phyloP scores from a whole-genome alignment of 2,888 invertebrate species.

The Amiota minor region DNA sequence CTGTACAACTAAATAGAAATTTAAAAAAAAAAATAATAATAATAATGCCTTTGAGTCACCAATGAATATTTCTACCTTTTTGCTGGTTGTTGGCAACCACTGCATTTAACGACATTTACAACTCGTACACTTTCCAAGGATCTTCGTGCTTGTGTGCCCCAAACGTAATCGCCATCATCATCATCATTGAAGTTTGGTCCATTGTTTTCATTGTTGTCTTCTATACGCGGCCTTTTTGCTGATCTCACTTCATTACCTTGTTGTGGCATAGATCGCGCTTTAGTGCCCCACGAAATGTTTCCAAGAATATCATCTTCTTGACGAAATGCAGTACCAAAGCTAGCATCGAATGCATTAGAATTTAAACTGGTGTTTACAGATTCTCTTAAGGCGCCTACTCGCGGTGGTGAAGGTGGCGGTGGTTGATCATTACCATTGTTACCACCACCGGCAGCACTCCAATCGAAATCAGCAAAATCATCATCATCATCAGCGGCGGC shows the following conservation, averaged over 20 bases:
- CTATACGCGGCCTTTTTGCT: slow-evolving; percentile 28
- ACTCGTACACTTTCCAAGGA: not conserved
- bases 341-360: slow-evolving; percentile 20
- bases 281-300: slow-evolving; percentile 45
- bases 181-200: slow-evolving; percentile 11
- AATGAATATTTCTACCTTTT: slow-evolving; percentile 48
- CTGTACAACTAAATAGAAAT: slow-evolving; percentile 75
- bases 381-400: not conserved
- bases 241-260: not conserved
- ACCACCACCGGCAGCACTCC: slow-evolving; percentile 38
- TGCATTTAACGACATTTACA: slow-evolving; percentile 53
- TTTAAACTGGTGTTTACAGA: not conserved
- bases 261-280: slow-evolving; percentile 21
- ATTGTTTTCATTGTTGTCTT: not conserved
- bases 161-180: not conserved
- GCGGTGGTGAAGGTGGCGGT: slow-evolving; percentile 5
- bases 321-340: slow-evolving; percentile 30
- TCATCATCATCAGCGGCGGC: slow-evolving; percentile 60
- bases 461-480: slow-evolving; percentile 54
- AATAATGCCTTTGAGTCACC: not conserved
- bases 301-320: slow-evolving; percentile 27
- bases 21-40: slow-evolving; percentile 32
- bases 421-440: slow-evolving; percentile 1
- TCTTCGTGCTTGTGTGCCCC: slow-evolving; percentile 16
- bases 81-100: slow-evolving; percentile 66